Evolutionary conservation across 2,797 vertebrate species (phyloP).

Genomic region (Phoeniculus purpureus): DNA sequence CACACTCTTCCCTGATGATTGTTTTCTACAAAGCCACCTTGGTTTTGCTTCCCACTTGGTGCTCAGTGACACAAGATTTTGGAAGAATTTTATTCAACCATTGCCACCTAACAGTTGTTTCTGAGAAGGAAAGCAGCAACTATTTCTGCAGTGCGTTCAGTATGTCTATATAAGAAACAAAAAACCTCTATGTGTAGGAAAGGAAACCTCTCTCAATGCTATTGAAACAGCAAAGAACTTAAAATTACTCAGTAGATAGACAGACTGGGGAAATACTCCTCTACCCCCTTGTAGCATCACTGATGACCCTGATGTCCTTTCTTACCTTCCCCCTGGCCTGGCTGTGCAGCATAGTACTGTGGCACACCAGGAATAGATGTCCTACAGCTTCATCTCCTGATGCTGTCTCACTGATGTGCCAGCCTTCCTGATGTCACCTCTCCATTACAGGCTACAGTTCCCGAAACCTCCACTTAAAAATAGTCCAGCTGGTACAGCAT

Average conservation of each 20-base stretch:
- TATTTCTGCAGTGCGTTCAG: background rate
- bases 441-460: background rate
- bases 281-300: background rate
- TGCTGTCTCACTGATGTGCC: background rate
- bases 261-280: background rate
- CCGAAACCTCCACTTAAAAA: background rate
- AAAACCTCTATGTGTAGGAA: background rate
- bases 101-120: background rate
- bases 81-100: background rate
- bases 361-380: background rate
- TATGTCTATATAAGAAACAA: background rate
- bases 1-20: background rate
- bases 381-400: background rate
- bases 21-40: background rate
- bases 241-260: background rate
- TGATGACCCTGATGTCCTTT: background rate
- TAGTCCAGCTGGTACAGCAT: background rate
- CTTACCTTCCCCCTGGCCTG: accelerated
- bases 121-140: background rate
- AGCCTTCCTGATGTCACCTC: background rate
- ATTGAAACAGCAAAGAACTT: background rate
- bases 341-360: background rate
- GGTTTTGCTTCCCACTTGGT: background rate
- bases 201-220: background rate
- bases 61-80: background rate